These are phyloP conservation scores for Cinclus mexicanus DNA, from an alignment of 2,113 vertebrate genomes.

Conservation along the genomic window DNA sequence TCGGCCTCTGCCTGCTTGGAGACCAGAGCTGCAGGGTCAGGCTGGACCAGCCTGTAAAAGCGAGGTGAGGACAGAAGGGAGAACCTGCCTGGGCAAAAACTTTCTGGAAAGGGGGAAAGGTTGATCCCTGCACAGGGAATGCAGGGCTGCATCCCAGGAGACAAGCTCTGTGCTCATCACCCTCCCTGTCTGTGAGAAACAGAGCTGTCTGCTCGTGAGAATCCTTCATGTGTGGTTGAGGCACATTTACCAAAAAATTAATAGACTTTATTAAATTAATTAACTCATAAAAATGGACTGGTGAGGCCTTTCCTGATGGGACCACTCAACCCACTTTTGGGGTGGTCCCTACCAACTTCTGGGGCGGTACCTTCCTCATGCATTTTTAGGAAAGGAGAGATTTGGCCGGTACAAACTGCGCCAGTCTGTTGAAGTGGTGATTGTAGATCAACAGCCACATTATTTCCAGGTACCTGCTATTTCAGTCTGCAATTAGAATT, in stretches of 20 bases:
- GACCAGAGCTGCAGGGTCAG: neutral
- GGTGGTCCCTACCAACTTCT: neutral
- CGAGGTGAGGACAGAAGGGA: neutral
- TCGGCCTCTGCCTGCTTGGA: neutral
- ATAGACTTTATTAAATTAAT: neutral
- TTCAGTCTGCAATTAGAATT: neutral
- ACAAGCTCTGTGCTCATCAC: neutral
- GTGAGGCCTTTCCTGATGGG: neutral
- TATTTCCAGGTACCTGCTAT: neutral
- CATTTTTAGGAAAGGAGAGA: neutral
- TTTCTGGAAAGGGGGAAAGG: neutral
- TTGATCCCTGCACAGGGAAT: neutral
- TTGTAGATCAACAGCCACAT: neutral
- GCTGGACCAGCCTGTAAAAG: neutral
- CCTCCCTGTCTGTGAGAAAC: neutral
- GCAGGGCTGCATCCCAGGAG: neutral
- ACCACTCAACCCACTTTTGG: neutral
- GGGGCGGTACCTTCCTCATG: accelerated
- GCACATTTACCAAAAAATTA: neutral
- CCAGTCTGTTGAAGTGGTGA: neutral
- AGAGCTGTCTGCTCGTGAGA: neutral
- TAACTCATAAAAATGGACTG: neutral
- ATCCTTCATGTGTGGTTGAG: neutral
- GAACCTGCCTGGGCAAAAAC: neutral
- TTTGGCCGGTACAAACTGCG: neutral